Percentiles rank a stretch among this genome's conserved stretches.
These are phyloP conservation scores for Danaus plexippus DNA, from an alignment of 1,140 invertebrate species.

Conservation along the genomic window DNA sequence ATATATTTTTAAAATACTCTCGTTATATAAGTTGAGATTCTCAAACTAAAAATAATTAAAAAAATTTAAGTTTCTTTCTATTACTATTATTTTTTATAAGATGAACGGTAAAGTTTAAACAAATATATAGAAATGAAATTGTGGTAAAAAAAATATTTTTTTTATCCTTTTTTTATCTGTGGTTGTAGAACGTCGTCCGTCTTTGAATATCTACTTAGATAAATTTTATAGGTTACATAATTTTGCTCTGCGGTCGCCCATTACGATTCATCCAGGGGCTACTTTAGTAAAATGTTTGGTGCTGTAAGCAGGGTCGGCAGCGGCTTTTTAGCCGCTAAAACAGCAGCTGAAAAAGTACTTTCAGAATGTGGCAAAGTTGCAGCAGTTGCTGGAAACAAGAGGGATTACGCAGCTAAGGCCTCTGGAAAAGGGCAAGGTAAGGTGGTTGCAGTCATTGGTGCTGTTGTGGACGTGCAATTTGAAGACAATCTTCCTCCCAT, in stretches of 20 bases:
- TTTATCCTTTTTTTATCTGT: slow-evolving; percentile 7
- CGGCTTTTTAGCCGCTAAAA: slow-evolving; percentile 61
- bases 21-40: too few species aligned
- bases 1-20: too few species aligned
- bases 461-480: slow-evolving; percentile 99
- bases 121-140: too few species aligned
- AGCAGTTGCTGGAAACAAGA: slow-evolving; percentile 49
- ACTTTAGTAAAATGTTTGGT: slow-evolving; percentile 59
- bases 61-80: neutral
- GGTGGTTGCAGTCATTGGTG: slow-evolving; percentile 98
- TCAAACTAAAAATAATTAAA: too few species aligned
- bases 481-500: slow-evolving; percentile 97
- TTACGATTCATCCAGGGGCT: slow-evolving; percentile 38
- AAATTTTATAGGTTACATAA: slow-evolving; percentile 54
- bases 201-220: slow-evolving; percentile 4
- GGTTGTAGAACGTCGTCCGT: slow-evolving; percentile 8
- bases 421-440: slow-evolving; percentile 74
- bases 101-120: too few species aligned
- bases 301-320: slow-evolving; percentile 64
- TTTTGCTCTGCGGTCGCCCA: slow-evolving; percentile 42
- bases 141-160: too few species aligned
- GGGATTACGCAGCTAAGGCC: slow-evolving; percentile 62
- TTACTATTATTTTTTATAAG: neutral
- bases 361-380: slow-evolving; percentile 61
- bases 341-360: slow-evolving; percentile 55